These are phyloP conservation scores for Lindbergichthys nudifrons DNA, from an alignment of 2,797 vertebrate genomes.

Conservation along the genomic window DNA sequence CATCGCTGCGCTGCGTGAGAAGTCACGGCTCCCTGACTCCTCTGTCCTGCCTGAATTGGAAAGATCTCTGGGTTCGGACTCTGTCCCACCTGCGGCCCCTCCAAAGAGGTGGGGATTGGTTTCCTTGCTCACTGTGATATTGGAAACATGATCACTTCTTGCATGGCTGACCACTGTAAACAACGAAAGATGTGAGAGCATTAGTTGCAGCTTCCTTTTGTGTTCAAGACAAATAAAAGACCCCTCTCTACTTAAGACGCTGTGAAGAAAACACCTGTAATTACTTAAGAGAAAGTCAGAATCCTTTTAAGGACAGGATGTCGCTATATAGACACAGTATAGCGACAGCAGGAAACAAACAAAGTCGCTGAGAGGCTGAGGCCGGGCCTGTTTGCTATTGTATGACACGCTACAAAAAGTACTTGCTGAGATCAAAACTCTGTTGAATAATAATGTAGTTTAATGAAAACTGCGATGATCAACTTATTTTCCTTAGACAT, in stretches of 20 bases:
- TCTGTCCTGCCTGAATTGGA: constrained; percentile 58
- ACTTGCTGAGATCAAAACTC: too few relatives aligned
- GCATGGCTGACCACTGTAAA: constrained; percentile 71
- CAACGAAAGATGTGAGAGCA: constrained; percentile 65
- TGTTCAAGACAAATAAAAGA: constrained; percentile 62
- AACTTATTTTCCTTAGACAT: too few relatives aligned
- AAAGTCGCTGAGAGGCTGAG: too few relatives aligned
- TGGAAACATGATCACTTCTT: constrained; percentile 71
- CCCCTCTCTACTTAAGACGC: constrained; percentile 23
- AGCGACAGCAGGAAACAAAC: too few relatives aligned
- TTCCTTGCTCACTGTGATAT: constrained; percentile 59
- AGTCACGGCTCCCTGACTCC: constrained; percentile 62
- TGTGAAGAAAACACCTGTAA: constrained; percentile 53
- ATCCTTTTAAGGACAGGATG: constrained; percentile 2
- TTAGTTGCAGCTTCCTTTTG: constrained; percentile 63
- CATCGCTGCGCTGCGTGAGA: constrained; percentile 65
- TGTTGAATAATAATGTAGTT: too few relatives aligned
- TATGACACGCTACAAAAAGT: too few relatives aligned
- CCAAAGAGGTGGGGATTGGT: constrained; percentile 43
- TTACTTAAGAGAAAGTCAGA: constrained; percentile 28
- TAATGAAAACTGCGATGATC: too few relatives aligned
- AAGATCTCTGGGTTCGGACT: constrained; percentile 47
- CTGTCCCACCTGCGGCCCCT: constrained; percentile 65
- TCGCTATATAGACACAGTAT: background rate
- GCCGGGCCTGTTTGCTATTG: too few relatives aligned